Percentiles rank a stretch among this genome's conserved stretches.
These are phyloP conservation scores for Cremastinae sp. DNA, from an alignment of 2,888 invertebrate genomes.

Conservation along the genomic window DNA sequence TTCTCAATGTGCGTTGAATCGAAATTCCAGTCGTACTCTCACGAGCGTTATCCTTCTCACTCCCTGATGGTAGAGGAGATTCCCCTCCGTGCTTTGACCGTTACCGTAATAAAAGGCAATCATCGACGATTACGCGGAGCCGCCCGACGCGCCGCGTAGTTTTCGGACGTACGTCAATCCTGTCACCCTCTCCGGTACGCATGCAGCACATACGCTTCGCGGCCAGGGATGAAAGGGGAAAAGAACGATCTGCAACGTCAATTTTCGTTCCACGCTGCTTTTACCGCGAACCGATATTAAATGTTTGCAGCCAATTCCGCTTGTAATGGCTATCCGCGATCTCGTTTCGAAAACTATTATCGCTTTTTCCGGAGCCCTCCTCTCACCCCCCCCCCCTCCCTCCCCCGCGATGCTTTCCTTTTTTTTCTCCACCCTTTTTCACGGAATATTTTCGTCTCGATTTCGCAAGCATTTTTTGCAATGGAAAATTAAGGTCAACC, in stretches of 20 bases:
- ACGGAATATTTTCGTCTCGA: too few species aligned
- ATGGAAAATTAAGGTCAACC: too few species aligned
- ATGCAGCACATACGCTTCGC: slow-evolving; percentile 16
- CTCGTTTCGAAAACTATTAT: slow-evolving; percentile 71
- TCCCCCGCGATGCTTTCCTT: neutral
- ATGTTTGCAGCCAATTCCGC: slow-evolving; percentile 76
- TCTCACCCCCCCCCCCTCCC: too few species aligned
- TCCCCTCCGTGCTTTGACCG: slow-evolving; percentile 75
- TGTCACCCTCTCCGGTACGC: slow-evolving; percentile 65
- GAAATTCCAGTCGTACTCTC: slow-evolving; percentile 46
- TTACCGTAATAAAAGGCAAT: slow-evolving; percentile 77
- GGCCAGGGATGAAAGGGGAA: slow-evolving; percentile 1
- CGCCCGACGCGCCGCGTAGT: slow-evolving; percentile 57
- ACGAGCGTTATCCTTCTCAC: slow-evolving; percentile 56
- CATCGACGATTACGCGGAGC: slow-evolving; percentile 76
- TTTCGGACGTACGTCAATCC: slow-evolving; percentile 70
- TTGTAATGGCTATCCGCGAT: slow-evolving; percentile 72
- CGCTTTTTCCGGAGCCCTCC: slow-evolving; percentile 62
- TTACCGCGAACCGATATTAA: slow-evolving; percentile 74
- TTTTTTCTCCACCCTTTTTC: too few species aligned
- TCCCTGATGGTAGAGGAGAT: too few species aligned
- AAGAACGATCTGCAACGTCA: slow-evolving; percentile 67
- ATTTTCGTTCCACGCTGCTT: slow-evolving; percentile 74
- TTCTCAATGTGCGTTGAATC: slow-evolving; percentile 41
- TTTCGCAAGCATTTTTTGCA: too few species aligned